Evolutionary conservation across 1,140 invertebrate species (phyloP).

Genomic region (Ooceraea biroi): DNA sequence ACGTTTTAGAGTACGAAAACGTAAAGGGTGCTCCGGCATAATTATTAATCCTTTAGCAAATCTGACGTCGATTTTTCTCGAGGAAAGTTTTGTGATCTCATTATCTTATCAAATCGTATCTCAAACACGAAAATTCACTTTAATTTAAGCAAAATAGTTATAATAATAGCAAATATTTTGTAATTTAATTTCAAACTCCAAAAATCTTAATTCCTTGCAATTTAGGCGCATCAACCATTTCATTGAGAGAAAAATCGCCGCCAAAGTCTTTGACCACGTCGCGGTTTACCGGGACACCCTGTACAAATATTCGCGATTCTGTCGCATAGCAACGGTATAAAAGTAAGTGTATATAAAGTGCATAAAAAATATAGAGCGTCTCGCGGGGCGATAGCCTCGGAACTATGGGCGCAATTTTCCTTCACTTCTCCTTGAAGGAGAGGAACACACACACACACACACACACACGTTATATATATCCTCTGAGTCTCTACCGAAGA

Average conservation of each 20-base stretch:
- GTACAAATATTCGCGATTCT: conserved; percentile 25
- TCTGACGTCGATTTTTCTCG: neutral
- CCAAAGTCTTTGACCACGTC: conserved; percentile 6
- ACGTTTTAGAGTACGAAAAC: conserved; percentile 47
- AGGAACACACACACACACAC: neutral
- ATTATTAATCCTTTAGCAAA: conserved; percentile 1
- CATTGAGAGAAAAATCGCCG: conserved; percentile 10
- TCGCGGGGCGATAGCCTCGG: neutral
- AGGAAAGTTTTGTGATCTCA: neutral
- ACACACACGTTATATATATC: conserved; percentile 25
- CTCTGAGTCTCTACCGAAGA: conserved; percentile 3
- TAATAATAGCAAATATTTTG: conserved; percentile 4
- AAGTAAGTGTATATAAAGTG: conserved; percentile 66
- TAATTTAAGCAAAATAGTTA: conserved; percentile 37
- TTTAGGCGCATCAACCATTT: conserved; percentile 2
- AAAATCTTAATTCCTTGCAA: conserved; percentile 31
- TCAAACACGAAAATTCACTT: conserved; percentile 6
- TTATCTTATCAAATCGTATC: neutral
- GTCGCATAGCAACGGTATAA: conserved; percentile 48
- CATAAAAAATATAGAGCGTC: conserved; percentile 63
- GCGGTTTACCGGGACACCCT: conserved; percentile 2
- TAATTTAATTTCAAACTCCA: conserved; percentile 23
- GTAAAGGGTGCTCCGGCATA: conserved; percentile 4
- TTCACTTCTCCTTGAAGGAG: conserved; percentile 45
- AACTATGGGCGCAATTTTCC: neutral